Base-by-base conservation (phyloP, 2,888 invertebrate genomes). In the Ferrisia virgata region DNA sequence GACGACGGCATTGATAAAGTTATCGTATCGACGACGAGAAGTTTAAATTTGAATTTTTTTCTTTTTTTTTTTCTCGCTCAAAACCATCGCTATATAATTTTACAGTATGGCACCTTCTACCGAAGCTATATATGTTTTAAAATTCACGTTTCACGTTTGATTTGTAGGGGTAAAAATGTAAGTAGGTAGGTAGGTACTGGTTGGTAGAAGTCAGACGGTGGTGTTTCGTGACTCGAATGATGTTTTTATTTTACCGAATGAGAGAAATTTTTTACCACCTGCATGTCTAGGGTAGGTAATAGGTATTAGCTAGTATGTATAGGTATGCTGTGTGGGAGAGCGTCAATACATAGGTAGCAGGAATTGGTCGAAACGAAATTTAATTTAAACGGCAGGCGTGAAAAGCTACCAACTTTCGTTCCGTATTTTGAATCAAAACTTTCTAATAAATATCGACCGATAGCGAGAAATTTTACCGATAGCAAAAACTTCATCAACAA, bases 401-500 rank as follows among this genome's bases (percentile, higher is more conserved):
- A 83, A 83, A 83, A 83, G 76, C 83, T 83, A 40, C 83, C 40
- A 83, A 83, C 83, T 83, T n/a, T 83, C 72, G 83, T 83, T 83
- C 83, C 83, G 76, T 47, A 83, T 83, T 64, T 83, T 83, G 83
- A 83, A 83, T 83, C 83, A 83, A 83, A 83, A 83, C 83, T 83
- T 83, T 76, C 83, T 83, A 83, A 83, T 83, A 83, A 83, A 83
- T 83, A 83, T 83, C 83, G 83, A 83, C 83, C 83, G 83, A 83
- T 64, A 82, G 83, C 69, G 72, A 83, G 47, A 83, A 83, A 76
- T 83, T 83, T 72, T 76, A 72, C 72, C 53, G 72, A 76, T 69
- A 43, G 28, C 72, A 76, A 76, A 76, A 83, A 83, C 83, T 83
- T 72, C 72, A 76, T 76, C 83, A 83, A 47, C 83, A 69, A 83